Conservation (phyloP, 2,113 vertebrate species). For the Gadus chalcogrammus region DNA sequence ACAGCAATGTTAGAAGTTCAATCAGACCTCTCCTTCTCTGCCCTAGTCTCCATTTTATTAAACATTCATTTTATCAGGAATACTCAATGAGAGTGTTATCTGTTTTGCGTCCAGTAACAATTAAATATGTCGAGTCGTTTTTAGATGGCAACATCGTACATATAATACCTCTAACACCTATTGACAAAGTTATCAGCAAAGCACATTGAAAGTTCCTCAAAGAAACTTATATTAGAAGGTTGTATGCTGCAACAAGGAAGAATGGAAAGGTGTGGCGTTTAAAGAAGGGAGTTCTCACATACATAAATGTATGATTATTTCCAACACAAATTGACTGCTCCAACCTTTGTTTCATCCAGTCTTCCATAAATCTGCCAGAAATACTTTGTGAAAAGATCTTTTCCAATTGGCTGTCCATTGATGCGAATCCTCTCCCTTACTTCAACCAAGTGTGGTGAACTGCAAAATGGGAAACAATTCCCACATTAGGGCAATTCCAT, state of each 20-base stretch:
- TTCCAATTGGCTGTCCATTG: conserved; percentile 87
- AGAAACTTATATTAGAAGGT: too few species aligned
- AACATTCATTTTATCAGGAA: too few species aligned
- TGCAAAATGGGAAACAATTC: conserved; percentile 47
- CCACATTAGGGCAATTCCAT: too few species aligned
- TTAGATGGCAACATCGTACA: too few species aligned
- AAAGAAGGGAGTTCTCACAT: background rate
- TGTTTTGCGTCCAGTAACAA: too few species aligned
- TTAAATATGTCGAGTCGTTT: too few species aligned
- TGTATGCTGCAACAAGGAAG: background rate
- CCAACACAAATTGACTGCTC: background rate
- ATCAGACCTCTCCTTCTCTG: background rate
- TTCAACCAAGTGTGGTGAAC: conserved; percentile 94
- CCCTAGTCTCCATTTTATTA: too few species aligned
- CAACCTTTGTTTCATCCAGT: conserved; percentile 86
- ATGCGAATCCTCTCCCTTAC: conserved; percentile 93
- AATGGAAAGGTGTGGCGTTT: background rate
- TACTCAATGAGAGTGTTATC: too few species aligned
- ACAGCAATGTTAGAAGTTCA: background rate
- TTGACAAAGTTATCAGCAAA: too few species aligned
- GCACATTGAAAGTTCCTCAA: too few species aligned
- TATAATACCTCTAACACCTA: too few species aligned
- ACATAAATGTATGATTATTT: too few species aligned
- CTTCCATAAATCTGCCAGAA: conserved; percentile 91
- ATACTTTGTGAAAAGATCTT: conserved; percentile 89